Evolutionary conservation across 2,797 vertebrate genomes (phyloP).

Genomic region (Sebastes hubbsi): DNA sequence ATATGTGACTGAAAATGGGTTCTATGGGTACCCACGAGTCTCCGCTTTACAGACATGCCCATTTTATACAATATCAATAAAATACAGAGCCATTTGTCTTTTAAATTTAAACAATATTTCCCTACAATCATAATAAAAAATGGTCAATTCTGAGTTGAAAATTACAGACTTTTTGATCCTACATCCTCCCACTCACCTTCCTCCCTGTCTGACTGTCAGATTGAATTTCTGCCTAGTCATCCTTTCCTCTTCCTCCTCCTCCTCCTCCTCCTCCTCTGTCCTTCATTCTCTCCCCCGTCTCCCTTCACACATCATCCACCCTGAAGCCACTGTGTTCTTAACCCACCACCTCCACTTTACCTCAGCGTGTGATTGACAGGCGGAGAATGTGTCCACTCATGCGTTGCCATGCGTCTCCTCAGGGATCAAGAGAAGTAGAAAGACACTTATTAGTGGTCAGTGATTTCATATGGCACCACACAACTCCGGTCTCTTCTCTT

Average conservation of each 20-base stretch:
- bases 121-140: too few relatives aligned
- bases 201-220: too few relatives aligned
- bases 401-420: conserved; percentile 11
- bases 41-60: too few relatives aligned
- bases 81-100: too few relatives aligned
- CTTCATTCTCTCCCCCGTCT: neutral
- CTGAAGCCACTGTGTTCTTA: neutral
- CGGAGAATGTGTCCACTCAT: conserved; percentile 25
- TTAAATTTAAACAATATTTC: too few relatives aligned
- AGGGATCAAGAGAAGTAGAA: neutral
- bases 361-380: conserved; percentile 27
- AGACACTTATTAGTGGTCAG: conserved; percentile 26
- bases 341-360: neutral
- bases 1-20: too few relatives aligned
- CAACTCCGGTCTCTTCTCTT: neutral
- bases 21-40: too few relatives aligned
- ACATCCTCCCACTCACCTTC: too few relatives aligned
- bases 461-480: conserved; percentile 29
- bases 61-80: too few relatives aligned
- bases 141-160: too few relatives aligned
- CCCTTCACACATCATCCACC: neutral
- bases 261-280: neutral
- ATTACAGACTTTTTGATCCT: too few relatives aligned
- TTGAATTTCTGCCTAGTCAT: neutral
- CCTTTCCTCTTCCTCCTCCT: neutral